Conservation (phyloP, 2,888 invertebrate species). For the Philereme vetulata region DNA sequence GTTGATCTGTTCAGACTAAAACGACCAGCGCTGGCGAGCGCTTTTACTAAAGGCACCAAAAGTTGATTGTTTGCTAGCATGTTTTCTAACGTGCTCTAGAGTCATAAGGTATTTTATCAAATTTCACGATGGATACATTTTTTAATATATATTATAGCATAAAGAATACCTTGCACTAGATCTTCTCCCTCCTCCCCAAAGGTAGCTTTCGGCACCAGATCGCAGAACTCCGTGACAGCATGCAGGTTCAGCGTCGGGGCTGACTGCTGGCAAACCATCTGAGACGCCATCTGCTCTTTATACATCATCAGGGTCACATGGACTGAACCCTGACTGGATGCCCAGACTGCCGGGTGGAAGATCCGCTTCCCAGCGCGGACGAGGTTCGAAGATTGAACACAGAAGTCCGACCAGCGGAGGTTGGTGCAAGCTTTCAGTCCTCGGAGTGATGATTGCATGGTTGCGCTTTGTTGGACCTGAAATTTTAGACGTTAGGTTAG, state of each 20-base stretch:
- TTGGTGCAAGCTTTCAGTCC: constrained; percentile 89
- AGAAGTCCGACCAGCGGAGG: constrained; percentile 89
- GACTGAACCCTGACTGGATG: constrained; percentile 84
- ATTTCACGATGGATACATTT: too few relatives aligned
- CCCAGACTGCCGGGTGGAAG: constrained; percentile 91
- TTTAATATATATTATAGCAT: not conserved
- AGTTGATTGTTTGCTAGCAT: too few relatives aligned
- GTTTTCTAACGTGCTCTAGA: too few relatives aligned
- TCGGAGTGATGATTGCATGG: constrained; percentile 87
- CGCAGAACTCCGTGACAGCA: constrained; percentile 92
- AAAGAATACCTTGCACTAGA: constrained; percentile 85
- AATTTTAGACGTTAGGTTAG: constrained; percentile 8
- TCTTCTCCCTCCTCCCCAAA: constrained; percentile 85
- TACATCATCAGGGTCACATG: constrained; percentile 87
- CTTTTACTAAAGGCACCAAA: too few relatives aligned
- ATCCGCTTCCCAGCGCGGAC: constrained; percentile 87
- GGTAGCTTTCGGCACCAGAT: constrained; percentile 88
- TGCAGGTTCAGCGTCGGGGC: constrained; percentile 86
- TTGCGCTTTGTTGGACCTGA: constrained; percentile 86
- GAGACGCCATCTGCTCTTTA: constrained; percentile 85
- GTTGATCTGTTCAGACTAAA: too few relatives aligned
- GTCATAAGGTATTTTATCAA: too few relatives aligned
- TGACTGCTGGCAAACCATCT: constrained; percentile 85
- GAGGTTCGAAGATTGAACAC: constrained; percentile 80
- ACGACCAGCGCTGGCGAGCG: too few relatives aligned